Evolutionary conservation across 2,888 invertebrate genomes (phyloP).

Genomic region (Drosophila neoperkinsi): DNA sequence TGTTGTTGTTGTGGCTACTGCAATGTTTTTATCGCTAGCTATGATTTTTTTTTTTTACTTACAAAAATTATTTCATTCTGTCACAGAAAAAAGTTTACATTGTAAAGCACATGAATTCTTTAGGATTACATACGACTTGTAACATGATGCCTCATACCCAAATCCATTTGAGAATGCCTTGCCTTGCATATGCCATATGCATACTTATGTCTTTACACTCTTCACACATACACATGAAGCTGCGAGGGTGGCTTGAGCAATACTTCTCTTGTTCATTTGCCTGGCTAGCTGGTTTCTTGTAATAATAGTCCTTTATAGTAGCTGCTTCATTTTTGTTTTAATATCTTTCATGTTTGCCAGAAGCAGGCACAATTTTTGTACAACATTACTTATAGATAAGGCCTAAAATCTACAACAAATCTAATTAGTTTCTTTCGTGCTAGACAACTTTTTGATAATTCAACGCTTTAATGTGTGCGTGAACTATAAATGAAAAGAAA

Average conservation of each 20-base stretch:
- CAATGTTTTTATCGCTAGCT: slow-evolving; percentile 36
- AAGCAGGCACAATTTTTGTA: neutral
- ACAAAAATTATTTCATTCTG: slow-evolving; percentile 33
- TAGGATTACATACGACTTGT: slow-evolving; percentile 38
- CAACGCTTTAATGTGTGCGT: neutral
- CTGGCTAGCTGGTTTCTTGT: neutral
- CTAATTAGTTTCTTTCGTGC: neutral
- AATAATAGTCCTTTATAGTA: neutral
- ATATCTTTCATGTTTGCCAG: neutral
- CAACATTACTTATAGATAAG: neutral
- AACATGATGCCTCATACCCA: slow-evolving; percentile 46
- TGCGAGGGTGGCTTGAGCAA: slow-evolving; percentile 35
- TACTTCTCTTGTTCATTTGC: neutral
- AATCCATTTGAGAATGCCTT: slow-evolving; percentile 59
- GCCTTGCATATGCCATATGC: slow-evolving; percentile 50
- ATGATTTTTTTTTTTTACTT: slow-evolving; percentile 18
- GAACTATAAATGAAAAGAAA: neutral
- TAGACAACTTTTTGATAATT: neutral
- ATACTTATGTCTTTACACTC: neutral
- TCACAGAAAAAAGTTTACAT: slow-evolving; percentile 41
- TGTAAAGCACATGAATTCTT: slow-evolving; percentile 41
- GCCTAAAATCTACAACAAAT: neutral
- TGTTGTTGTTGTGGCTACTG: slow-evolving; percentile 16
- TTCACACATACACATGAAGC: slow-evolving; percentile 3
- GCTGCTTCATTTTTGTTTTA: neutral